Conservation (phyloP, 2,888 invertebrate genomes). For the Tetheella fluctuosa region DNA sequence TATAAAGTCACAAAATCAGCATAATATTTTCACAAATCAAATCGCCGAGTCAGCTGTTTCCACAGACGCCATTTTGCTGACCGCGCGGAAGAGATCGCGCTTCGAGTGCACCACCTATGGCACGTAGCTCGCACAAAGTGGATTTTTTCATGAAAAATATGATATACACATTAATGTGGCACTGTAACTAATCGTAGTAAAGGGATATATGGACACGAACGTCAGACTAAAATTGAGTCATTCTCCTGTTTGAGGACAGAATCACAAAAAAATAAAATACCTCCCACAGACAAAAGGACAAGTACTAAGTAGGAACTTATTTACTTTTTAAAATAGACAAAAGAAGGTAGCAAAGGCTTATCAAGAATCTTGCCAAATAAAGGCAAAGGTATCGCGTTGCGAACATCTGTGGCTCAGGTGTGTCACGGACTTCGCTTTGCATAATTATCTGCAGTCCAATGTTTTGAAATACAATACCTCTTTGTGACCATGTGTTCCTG, state of each 20-base stretch:
- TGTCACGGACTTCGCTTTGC: conserved; percentile 22
- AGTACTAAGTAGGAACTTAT: neutral
- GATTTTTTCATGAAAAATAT: too few species aligned
- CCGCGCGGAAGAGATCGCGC: conserved; percentile 41
- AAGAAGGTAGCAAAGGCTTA: conserved; percentile 18
- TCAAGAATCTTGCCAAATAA: conserved; percentile 15
- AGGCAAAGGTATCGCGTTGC: conserved; percentile 32
- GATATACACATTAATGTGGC: too few species aligned
- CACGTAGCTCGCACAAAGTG: conserved; percentile 31
- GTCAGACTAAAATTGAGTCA: too few species aligned
- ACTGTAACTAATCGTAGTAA: too few species aligned
- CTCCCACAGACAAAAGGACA: neutral
- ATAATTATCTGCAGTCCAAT: conserved; percentile 27
- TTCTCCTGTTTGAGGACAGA: too few species aligned
- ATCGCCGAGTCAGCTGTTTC: conserved; percentile 22
- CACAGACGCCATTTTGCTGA: conserved; percentile 38
- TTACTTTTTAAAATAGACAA: neutral
- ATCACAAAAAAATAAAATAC: neutral
- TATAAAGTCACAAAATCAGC: neutral
- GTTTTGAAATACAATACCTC: conserved; percentile 39
- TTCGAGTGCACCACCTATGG: conserved; percentile 27
- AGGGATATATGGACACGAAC: too few species aligned
- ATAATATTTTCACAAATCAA: neutral
- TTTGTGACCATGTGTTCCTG: conserved; percentile 21
- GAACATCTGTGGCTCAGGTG: conserved; percentile 46